Conservation (phyloP, 2,797 vertebrate genomes). For the Alectoris magna region DNA sequence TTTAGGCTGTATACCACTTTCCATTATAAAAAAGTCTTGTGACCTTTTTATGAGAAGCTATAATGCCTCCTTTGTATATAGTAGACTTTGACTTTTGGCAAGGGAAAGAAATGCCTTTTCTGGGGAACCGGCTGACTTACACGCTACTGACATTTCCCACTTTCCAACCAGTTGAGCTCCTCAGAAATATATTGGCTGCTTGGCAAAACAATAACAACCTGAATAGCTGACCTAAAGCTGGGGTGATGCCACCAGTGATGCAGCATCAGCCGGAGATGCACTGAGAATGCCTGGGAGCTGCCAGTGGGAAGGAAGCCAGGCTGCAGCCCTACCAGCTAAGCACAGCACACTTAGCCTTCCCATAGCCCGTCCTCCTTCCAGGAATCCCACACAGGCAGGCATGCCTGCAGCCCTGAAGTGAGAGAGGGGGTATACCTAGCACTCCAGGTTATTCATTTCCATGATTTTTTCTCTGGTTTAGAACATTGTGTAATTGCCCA, state of each 20-base stretch:
- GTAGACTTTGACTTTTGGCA: conserved; percentile 58
- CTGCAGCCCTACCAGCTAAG: not conserved
- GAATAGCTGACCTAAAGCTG: conserved; percentile 26
- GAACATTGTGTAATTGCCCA: not conserved
- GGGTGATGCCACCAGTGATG: conserved; percentile 45
- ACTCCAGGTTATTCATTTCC: not conserved
- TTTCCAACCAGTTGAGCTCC: not conserved
- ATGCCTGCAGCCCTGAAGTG: not conserved
- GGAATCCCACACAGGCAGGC: not conserved
- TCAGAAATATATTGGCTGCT: not conserved
- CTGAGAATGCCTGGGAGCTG: not conserved
- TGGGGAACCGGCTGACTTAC: conserved; percentile 29
- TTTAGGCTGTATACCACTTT: conserved; percentile 48
- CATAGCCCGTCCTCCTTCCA: not conserved
- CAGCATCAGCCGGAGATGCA: not conserved
- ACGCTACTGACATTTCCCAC: not conserved
- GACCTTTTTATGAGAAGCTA: conserved; percentile 54
- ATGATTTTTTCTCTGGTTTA: not conserved
- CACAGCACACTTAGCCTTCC: accelerated
- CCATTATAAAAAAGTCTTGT: conserved; percentile 60
- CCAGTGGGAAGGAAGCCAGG: not conserved
- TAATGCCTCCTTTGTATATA: conserved; percentile 65
- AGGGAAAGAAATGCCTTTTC: conserved; percentile 34
- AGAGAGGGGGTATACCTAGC: not conserved
- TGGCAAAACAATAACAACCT: not conserved